A percentile compares a stretch with the other conserved stretches of the same genome.
phyloP scores from a whole-genome alignment of 1,140 invertebrate species.

The Cyclargus thomasi region DNA sequence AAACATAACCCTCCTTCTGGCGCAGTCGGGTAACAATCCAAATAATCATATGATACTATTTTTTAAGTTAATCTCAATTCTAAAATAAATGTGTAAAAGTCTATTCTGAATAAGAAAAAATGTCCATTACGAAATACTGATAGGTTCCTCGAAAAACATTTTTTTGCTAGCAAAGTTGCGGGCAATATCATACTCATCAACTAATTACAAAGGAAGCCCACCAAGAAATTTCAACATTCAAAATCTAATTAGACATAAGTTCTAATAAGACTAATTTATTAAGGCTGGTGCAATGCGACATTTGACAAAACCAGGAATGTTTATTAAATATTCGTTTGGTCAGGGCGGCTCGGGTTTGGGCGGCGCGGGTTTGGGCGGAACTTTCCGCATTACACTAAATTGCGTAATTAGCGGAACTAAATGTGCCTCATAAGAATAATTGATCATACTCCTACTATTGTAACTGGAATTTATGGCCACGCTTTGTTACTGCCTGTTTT shows the following conservation, averaged over 20 bases:
- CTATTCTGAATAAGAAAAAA: background rate
- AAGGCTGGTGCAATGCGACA: constrained; percentile 32
- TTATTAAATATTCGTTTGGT: constrained; percentile 37
- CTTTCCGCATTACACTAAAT: constrained; percentile 33
- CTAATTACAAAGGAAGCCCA: background rate
- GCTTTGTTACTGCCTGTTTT: too few species aligned
- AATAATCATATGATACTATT: background rate
- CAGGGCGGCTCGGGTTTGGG: constrained; percentile 28
- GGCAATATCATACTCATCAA: background rate
- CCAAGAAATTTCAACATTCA: background rate
- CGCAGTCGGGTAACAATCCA: background rate
- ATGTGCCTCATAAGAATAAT: constrained; percentile 28
- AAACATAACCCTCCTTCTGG: too few species aligned
- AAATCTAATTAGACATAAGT: background rate
- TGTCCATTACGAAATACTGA: too few species aligned
- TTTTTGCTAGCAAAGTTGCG: background rate
- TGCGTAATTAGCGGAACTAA: constrained; percentile 31
- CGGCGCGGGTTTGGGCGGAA: constrained; percentile 24
- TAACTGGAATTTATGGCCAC: too few species aligned
- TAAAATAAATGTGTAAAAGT: background rate
- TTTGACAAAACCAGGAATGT: constrained; percentile 27
- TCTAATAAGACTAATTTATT: constrained; percentile 14
- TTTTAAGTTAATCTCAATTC: background rate
- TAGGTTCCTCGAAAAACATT: background rate
- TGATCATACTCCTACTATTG: too few species aligned